phyloP scores from a whole-genome alignment of 2,888 invertebrate species.

The Diadegma fenestrale region DNA sequence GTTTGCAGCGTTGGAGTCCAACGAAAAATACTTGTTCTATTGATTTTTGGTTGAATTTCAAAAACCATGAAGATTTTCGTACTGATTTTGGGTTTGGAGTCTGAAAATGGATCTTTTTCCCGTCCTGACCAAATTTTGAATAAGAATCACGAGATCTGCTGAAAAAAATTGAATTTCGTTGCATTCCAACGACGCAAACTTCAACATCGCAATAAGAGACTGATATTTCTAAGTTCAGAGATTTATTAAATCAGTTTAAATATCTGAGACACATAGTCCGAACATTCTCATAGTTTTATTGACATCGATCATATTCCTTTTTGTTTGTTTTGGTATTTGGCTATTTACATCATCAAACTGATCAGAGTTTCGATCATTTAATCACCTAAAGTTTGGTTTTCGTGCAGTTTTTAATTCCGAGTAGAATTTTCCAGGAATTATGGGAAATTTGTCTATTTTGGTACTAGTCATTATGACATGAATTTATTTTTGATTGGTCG shows the following conservation, averaged over 20 bases:
- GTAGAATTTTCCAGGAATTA: slow-evolving; percentile 44
- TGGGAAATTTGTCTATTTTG: too few species aligned
- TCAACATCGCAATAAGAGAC: neutral
- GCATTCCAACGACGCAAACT: too few species aligned
- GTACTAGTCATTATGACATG: slow-evolving; percentile 32
- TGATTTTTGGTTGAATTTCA: too few species aligned
- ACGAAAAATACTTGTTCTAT: too few species aligned
- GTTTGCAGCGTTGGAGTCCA: too few species aligned
- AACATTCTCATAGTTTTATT: slow-evolving; percentile 67
- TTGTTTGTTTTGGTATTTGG: slow-evolving; percentile 57
- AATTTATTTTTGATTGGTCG: slow-evolving; percentile 49
- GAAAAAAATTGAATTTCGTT: too few species aligned
- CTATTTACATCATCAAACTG: slow-evolving; percentile 69
- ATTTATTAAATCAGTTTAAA: slow-evolving; percentile 64
- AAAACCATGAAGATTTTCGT: too few species aligned
- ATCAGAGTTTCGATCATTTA: slow-evolving; percentile 53
- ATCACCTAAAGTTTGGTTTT: slow-evolving; percentile 58
- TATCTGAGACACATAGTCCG: slow-evolving; percentile 61
- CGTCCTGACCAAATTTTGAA: too few species aligned
- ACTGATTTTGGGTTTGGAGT: too few species aligned
- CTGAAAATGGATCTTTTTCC: too few species aligned
- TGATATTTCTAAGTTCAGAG: slow-evolving; percentile 52
- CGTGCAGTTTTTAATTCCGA: slow-evolving; percentile 22
- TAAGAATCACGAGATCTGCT: too few species aligned
- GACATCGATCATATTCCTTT: slow-evolving; percentile 50